phyloP scores from a whole-genome alignment of 2,888 invertebrate species.

The Brachylomia viminalis region DNA sequence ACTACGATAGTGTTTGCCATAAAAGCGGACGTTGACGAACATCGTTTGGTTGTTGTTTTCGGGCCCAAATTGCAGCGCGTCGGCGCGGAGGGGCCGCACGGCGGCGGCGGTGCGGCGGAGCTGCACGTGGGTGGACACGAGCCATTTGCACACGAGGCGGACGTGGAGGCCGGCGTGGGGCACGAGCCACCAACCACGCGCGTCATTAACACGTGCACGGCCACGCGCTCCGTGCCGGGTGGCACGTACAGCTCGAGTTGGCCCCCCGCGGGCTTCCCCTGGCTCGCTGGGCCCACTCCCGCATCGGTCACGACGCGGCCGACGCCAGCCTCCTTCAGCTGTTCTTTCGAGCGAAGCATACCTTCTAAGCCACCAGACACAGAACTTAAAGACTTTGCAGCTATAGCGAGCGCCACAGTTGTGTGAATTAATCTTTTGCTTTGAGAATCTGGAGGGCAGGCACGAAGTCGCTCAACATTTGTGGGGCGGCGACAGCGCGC shows the following conservation, averaged over 20 bases:
- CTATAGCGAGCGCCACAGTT: conserved; percentile 20
- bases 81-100: neutral
- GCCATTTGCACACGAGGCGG: neutral
- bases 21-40: conserved; percentile 30
- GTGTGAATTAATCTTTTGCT: conserved; percentile 64
- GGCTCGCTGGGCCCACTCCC: too few relatives aligned
- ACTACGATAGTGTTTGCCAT: conserved; percentile 32
- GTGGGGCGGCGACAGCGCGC: conserved; percentile 47
- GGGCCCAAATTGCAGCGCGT: neutral
- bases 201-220: conserved; percentile 60
- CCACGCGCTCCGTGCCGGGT: conserved; percentile 59
- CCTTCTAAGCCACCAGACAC: conserved; percentile 19
- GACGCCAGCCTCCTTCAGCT: conserved; percentile 68
- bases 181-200: conserved; percentile 12
- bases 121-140: neutral
- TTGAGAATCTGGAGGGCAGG: conserved; percentile 21
- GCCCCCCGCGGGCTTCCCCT: conserved; percentile 4
- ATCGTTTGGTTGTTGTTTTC: conserved; percentile 9
- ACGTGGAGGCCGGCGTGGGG: neutral
- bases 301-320: conserved; percentile 67
- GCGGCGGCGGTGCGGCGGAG: neutral
- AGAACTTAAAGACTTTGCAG: neutral
- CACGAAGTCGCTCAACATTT: conserved; percentile 52
- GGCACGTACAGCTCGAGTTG: conserved; percentile 67
- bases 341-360: conserved; percentile 49